Evolutionary conservation across 1,140 invertebrate species (phyloP), one percentile per base, ranked within the genome.

Genomic region (Himalopsyche phryganea): DNA sequence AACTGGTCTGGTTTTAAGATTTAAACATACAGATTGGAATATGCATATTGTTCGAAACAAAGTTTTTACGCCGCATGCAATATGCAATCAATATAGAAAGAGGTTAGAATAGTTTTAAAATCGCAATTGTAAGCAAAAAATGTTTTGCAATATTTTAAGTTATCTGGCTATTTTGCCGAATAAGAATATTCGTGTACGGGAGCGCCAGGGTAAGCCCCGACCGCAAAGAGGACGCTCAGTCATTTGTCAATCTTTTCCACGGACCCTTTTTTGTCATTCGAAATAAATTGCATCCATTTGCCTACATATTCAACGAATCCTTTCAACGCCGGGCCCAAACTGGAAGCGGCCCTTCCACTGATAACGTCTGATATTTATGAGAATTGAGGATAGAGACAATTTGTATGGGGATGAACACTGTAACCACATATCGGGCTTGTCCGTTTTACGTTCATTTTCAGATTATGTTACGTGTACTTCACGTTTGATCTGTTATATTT

Each of bases 221-320:
- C 14, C 18, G 19, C 46, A 45, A 6, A 18, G 46, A 5, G 14
- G 49, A 35, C 44, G 35, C 54, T 7, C 36, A 44, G 49, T 58
- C 60, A 57, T 63, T 58, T 63, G 60, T 63, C 60, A 63, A 63
- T 63, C 60, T 63, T 58, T 60, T 63, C 60, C 44, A 41, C 54
- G 40, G 40, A 63, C 60, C 60, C 55, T 63, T 63, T 63, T 63
- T 63, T 58, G 60, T 63, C 60, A 50, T 57, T 58, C 46, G 56
- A 36, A 63, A 63, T 58, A 55, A 57, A 63, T 63, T 63, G 60
- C 60, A 50, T 50, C 60, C 60, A 63, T 63, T 63, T 63, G 60
- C 55, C 60, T 63, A 63, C 60, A 63, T 63, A 63, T 63, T 63
- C 60, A 58, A 58, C 55, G 60, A 54, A 54, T 63, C 60, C 60